A percentile compares a stretch with the other conserved stretches of the same genome.
Evolutionary conservation across 1,140 invertebrate species (phyloP).

Genomic region (Drosophila nasuta): DNA sequence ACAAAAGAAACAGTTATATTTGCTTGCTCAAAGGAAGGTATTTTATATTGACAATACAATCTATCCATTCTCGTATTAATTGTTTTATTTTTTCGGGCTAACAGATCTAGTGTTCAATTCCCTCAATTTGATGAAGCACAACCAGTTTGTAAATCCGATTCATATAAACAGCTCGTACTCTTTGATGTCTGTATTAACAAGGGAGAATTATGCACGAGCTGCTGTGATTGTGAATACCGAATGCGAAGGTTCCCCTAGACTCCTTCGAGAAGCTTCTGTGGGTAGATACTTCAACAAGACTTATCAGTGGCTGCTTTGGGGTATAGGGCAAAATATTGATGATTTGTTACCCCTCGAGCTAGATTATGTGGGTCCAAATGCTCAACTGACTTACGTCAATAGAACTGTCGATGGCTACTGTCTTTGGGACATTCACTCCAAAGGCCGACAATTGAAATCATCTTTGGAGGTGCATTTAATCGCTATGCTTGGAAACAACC

Average conservation of each 20-base stretch:
- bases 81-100: not conserved
- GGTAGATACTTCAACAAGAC: conserved; percentile 70
- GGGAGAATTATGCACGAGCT: conserved; percentile 54
- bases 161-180: conserved; percentile 39
- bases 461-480: conserved; percentile 58
- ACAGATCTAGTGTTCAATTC: conserved; percentile 30
- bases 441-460: conserved; percentile 64
- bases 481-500: conserved; percentile 26
- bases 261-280: conserved; percentile 54
- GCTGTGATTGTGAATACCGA: conserved; percentile 55
- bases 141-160: conserved; percentile 57
- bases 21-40: conserved; percentile 56
- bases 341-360: conserved; percentile 50
- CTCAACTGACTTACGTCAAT: conserved; percentile 72
- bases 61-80: not conserved
- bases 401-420: conserved; percentile 36
- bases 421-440: conserved; percentile 74
- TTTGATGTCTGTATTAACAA: conserved; percentile 40
- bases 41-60: not conserved
- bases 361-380: conserved; percentile 72
- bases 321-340: conserved; percentile 36
- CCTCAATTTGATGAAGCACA: conserved; percentile 42
- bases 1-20: conserved; percentile 55
- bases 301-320: conserved; percentile 75
- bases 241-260: conserved; percentile 34